Evolutionary conservation across 2,888 invertebrate genomes (phyloP).

Genomic region (Watsonalla binaria): DNA sequence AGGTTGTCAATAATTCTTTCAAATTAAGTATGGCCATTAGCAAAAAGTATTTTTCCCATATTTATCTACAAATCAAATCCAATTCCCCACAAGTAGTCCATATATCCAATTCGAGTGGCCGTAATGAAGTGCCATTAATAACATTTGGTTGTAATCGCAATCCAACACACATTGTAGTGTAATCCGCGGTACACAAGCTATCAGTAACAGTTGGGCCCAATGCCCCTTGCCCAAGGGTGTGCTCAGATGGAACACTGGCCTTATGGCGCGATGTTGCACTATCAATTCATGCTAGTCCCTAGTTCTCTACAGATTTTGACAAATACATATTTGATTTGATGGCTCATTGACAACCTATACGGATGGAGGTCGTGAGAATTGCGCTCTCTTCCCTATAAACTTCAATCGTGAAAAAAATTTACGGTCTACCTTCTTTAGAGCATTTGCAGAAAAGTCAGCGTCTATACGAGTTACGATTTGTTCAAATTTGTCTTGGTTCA

Average conservation of each 20-base stretch:
- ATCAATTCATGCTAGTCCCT: background rate
- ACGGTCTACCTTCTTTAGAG: too few species aligned
- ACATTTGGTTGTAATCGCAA: background rate
- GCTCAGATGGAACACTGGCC: slow-evolving; percentile 37
- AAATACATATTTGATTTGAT: slow-evolving; percentile 8
- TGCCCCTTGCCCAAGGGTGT: slow-evolving; percentile 47
- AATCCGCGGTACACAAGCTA: slow-evolving; percentile 49
- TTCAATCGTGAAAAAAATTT: too few species aligned
- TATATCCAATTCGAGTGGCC: background rate
- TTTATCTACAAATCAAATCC: background rate
- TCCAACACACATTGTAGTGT: slow-evolving; percentile 6
- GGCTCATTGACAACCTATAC: too few species aligned
- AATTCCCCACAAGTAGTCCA: background rate
- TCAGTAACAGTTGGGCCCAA: slow-evolving; percentile 57
- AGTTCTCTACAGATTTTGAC: slow-evolving; percentile 14
- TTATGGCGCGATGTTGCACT: slow-evolving; percentile 34
- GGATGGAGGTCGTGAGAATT: too few species aligned
- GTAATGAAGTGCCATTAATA: slow-evolving; percentile 2
- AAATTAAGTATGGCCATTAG: too few species aligned
- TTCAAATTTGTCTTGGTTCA: too few species aligned
- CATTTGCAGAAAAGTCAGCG: too few species aligned
- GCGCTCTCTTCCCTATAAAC: too few species aligned
- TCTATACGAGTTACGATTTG: too few species aligned
- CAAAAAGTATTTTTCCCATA: too few species aligned
- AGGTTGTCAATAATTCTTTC: too few species aligned